Evolutionary conservation across 2,797 vertebrate species (phyloP).

Genomic region (Coccyzus lansbergi): DNA sequence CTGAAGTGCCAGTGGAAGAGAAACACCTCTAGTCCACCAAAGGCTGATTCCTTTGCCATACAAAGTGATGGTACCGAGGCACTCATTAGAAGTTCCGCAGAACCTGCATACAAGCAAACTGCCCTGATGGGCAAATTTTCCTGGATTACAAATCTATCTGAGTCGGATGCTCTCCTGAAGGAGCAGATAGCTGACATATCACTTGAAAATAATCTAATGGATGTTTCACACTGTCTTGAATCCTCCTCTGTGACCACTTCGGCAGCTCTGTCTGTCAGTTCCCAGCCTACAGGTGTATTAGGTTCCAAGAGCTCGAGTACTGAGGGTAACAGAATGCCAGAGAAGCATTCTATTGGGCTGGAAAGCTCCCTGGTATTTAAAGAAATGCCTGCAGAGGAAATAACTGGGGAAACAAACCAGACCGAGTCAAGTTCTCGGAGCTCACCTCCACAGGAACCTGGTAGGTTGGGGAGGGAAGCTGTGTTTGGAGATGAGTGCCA

Average conservation of each 20-base stretch:
- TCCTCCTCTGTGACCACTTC: not conserved
- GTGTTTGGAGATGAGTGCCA: not conserved
- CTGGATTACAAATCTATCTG: not conserved
- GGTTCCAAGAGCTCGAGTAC: not conserved
- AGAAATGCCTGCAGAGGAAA: not conserved
- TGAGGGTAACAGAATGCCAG: not conserved
- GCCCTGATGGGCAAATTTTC: not conserved
- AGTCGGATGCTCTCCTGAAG: not conserved
- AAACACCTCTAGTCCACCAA: not conserved
- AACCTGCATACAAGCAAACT: not conserved
- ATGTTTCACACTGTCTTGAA: not conserved
- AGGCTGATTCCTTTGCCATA: not conserved
- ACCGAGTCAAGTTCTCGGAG: not conserved
- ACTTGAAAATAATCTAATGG: not conserved
- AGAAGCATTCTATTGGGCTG: not conserved
- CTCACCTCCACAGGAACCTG: not conserved
- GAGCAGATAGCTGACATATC: constrained; percentile 41
- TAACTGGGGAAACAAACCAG: not conserved
- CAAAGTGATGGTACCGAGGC: not conserved
- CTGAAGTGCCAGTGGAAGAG: not conserved
- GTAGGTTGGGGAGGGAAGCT: constrained; percentile 4
- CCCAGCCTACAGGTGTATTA: not conserved
- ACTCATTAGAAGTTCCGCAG: not conserved
- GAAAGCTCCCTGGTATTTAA: not conserved
- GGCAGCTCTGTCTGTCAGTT: not conserved